phyloP scores from a whole-genome alignment of 2,888 invertebrate genomes.

The Rhingia campestris region DNA sequence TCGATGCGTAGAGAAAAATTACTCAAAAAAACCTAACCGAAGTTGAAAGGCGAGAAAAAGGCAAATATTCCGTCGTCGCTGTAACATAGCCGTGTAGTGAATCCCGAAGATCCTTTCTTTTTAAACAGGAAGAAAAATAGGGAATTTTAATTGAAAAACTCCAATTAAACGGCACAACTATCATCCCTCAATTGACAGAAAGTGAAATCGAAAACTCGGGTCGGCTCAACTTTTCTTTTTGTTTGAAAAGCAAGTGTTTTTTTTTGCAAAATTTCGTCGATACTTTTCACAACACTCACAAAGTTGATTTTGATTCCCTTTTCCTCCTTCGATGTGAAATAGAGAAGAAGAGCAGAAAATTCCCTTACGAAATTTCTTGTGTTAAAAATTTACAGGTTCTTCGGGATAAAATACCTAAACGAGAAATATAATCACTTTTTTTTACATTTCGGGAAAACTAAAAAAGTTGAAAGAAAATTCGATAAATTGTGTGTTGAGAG shows the following conservation, averaged over 20 bases:
- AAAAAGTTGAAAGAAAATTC: conserved; percentile 46
- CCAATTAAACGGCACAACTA: conserved; percentile 22
- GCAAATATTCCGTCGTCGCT: conserved; percentile 59
- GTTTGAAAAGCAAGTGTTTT: conserved; percentile 67
- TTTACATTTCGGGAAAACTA: conserved; percentile 32
- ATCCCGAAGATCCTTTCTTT: conserved; percentile 64
- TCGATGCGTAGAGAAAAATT: conserved; percentile 73
- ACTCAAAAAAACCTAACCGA: conserved; percentile 46
- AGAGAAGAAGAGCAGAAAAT: conserved; percentile 48
- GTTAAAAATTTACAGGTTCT: conserved; percentile 55
- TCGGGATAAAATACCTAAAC: conserved; percentile 34
- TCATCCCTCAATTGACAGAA: conserved; percentile 41
- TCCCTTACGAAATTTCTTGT: conserved; percentile 36
- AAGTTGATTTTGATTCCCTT: conserved; percentile 40
- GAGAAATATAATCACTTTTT: conserved; percentile 7
- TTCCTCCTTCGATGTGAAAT: conserved; percentile 21
- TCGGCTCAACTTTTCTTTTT: conserved; percentile 28
- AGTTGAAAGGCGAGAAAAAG: conserved; percentile 56
- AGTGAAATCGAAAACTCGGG: conserved; percentile 47
- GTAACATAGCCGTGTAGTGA: conserved; percentile 41
- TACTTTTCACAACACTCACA: conserved; percentile 34
- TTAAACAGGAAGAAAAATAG: conserved; percentile 29
- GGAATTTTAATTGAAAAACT: conserved; percentile 49
- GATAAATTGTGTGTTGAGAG: conserved; percentile 43
- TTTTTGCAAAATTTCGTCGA: conserved; percentile 56